A percentile compares a stretch with the other conserved stretches of the same genome.
Conservation (phyloP, 2,888 invertebrate species). For the Catocala sponsa region DNA sequence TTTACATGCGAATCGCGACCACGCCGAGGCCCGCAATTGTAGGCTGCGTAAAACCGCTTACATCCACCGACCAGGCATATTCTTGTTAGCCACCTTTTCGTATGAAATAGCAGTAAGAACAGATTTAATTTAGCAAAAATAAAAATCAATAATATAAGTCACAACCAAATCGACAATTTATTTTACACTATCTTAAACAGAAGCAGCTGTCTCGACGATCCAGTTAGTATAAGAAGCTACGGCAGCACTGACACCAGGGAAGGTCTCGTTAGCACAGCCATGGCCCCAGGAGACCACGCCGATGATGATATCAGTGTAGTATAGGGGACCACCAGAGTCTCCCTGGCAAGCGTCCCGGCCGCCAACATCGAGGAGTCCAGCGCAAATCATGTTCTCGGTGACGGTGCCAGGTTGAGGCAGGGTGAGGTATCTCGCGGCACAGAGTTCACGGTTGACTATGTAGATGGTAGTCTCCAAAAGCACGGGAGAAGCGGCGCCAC, state of each 20-base stretch:
- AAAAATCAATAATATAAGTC: too few relatives aligned
- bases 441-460: slow-evolving; percentile 27
- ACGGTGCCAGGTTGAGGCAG: neutral
- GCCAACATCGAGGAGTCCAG: slow-evolving; percentile 52
- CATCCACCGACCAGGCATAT: too few relatives aligned
- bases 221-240: slow-evolving; percentile 66
- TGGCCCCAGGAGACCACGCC: slow-evolving; percentile 82
- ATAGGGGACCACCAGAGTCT: slow-evolving; percentile 78
- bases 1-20: too few relatives aligned
- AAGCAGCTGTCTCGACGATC: slow-evolving; percentile 46
- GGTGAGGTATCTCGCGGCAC: slow-evolving; percentile 32
- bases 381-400: slow-evolving; percentile 64
- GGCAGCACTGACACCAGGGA: slow-evolving; percentile 80
- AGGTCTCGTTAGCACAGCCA: slow-evolving; percentile 72
- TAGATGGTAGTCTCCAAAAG: slow-evolving; percentile 28
- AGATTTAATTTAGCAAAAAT: too few relatives aligned
- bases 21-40: too few relatives aligned
- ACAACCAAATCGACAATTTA: too few relatives aligned
- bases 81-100: too few relatives aligned
- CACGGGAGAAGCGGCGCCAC: slow-evolving; percentile 18
- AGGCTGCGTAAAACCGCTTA: too few relatives aligned
- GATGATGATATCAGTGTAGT: slow-evolving; percentile 61
- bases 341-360: slow-evolving; percentile 56
- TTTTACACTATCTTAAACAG: too few relatives aligned
- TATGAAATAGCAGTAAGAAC: too few relatives aligned